A percentile compares a stretch with the other conserved stretches of the same genome.
These are phyloP conservation scores for Himalopsyche tibetana DNA, from an alignment of 2,888 invertebrate genomes.

Conservation along the genomic window DNA sequence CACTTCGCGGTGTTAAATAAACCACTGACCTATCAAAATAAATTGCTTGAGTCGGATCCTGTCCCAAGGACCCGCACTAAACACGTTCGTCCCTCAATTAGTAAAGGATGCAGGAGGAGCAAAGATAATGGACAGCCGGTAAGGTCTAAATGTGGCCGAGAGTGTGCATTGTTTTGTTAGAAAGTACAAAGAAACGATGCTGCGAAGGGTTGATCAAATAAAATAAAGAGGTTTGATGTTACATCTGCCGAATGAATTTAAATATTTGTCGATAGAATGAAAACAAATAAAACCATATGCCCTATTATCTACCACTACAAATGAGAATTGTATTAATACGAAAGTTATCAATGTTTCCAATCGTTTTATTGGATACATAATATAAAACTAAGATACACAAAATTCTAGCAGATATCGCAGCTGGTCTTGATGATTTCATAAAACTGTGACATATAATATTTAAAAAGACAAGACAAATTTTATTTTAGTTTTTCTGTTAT, in stretches of 20 bases:
- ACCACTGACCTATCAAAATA: constrained; percentile 40
- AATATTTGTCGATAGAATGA: neutral
- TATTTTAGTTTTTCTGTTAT: too few relatives aligned
- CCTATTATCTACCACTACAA: too few relatives aligned
- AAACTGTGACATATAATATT: too few relatives aligned
- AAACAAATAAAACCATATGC: neutral
- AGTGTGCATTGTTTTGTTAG: neutral
- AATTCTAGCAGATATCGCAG: too few relatives aligned
- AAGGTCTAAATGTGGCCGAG: constrained; percentile 22
- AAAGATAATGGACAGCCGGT: constrained; percentile 37
- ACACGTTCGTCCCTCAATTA: constrained; percentile 52
- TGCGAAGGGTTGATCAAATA: constrained; percentile 9
- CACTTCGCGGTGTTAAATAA: neutral
- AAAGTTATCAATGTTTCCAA: too few relatives aligned
- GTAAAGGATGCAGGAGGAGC: constrained; percentile 41
- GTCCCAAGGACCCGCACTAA: neutral
- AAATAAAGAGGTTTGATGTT: neutral
- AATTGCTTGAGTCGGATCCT: constrained; percentile 13
- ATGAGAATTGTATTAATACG: neutral
- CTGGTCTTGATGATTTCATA: too few relatives aligned
- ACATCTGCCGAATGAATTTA: constrained; percentile 19
- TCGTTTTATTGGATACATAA: too few relatives aligned
- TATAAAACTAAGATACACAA: too few relatives aligned
- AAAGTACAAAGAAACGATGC: constrained; percentile 1
- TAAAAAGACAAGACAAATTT: too few relatives aligned